These are phyloP conservation scores for Monochamus alternatus DNA, from an alignment of 2,888 invertebrate genomes.

Conservation along the genomic window DNA sequence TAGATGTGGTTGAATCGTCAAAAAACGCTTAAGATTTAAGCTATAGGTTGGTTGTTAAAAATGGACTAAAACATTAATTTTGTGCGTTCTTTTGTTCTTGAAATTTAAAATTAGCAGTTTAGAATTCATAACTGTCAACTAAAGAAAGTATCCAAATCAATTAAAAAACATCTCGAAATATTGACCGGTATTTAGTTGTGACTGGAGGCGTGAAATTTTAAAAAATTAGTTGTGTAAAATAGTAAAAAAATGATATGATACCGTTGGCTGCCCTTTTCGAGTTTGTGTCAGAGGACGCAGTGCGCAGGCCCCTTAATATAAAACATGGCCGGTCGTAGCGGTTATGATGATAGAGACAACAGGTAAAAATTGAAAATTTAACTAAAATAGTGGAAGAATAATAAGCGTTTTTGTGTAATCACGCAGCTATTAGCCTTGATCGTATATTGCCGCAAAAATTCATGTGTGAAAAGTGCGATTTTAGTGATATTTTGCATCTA, in stretches of 20 bases:
- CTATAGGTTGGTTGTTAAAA: slow-evolving; percentile 1
- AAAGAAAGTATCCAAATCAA: slow-evolving; percentile 21
- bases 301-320: slow-evolving; percentile 67
- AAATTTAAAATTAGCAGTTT: slow-evolving; percentile 39
- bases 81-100: slow-evolving; percentile 29
- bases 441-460: slow-evolving; percentile 21
- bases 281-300: slow-evolving; percentile 52
- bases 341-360: slow-evolving; percentile 86
- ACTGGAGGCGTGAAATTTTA: slow-evolving; percentile 5
- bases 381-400: slow-evolving; percentile 42
- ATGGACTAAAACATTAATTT: slow-evolving; percentile 14
- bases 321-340: slow-evolving; percentile 93
- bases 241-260: slow-evolving; percentile 59
- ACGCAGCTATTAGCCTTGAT: slow-evolving; percentile 17
- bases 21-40: too few relatives aligned
- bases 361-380: slow-evolving; percentile 75
- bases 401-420: slow-evolving; percentile 37
- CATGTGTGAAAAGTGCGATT: slow-evolving; percentile 33
- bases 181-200: slow-evolving; percentile 7
- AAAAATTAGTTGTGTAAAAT: slow-evolving; percentile 47
- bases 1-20: too few relatives aligned
- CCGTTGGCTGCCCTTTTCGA: slow-evolving; percentile 59
- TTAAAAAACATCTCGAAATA: slow-evolving; percentile 16
- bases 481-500: slow-evolving; percentile 41
- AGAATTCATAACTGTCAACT: slow-evolving; percentile 40